These are phyloP conservation scores for Cydia splendana DNA, from an alignment of 1,140 invertebrate genomes.

Conservation along the genomic window DNA sequence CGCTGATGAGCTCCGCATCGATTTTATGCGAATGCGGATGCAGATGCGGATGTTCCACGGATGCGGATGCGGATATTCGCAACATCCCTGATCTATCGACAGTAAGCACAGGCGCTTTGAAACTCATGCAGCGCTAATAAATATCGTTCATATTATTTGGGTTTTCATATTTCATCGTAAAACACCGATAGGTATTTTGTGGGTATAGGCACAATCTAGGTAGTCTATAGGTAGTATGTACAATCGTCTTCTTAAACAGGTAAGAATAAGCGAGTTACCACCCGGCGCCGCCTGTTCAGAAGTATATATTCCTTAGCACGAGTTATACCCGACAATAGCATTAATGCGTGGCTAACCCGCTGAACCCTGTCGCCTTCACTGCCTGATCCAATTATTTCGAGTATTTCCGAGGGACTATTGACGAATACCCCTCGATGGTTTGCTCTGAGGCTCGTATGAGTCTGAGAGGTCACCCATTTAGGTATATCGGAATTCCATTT, in stretches of 20 bases:
- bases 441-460: slow-evolving; percentile 26
- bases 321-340: slow-evolving; percentile 4
- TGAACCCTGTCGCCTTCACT: slow-evolving; percentile 15
- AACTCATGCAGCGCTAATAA: too few species aligned
- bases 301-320: slow-evolving; percentile 4
- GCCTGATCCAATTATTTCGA: slow-evolving; percentile 30
- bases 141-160: too few species aligned
- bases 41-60: too few species aligned
- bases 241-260: too few species aligned
- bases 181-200: too few species aligned
- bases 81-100: too few species aligned
- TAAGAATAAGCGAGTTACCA: background rate
- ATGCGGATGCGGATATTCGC: too few species aligned
- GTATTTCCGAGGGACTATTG: slow-evolving; percentile 33
- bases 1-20: too few species aligned
- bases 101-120: background rate
- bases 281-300: background rate
- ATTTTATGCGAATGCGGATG: too few species aligned
- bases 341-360: slow-evolving; percentile 12
- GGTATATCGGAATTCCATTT: slow-evolving; percentile 27
- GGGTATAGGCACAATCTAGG: too few species aligned
- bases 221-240: too few species aligned
- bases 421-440: slow-evolving; percentile 26
- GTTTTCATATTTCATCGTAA: too few species aligned
- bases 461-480: slow-evolving; percentile 27